A percentile compares a stretch with the other conserved stretches of the same genome.
These are phyloP conservation scores for Spermophilus dauricus DNA, from an alignment of 2,113 vertebrate genomes.

Conservation along the genomic window DNA sequence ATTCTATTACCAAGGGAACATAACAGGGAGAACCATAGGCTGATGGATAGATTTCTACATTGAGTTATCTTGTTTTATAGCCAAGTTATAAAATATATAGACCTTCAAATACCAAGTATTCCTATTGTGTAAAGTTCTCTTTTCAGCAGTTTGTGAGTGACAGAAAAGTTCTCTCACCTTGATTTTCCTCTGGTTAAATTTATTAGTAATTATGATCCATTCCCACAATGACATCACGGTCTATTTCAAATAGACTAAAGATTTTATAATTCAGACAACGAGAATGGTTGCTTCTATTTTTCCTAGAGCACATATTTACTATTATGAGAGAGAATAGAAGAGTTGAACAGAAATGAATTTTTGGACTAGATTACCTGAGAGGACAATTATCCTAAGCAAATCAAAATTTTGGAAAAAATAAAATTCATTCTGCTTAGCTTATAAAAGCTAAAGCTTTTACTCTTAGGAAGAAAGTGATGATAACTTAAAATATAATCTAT, in stretches of 20 bases:
- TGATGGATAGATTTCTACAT: neutral
- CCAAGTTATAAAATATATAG: neutral
- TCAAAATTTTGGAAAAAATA: conserved; percentile 28
- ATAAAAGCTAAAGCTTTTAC: neutral
- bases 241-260: conserved; percentile 1
- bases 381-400: neutral
- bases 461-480: neutral
- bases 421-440: neutral
- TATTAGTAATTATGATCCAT: neutral
- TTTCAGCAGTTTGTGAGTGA: neutral
- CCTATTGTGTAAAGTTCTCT: neutral
- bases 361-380: neutral
- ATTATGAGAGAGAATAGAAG: neutral
- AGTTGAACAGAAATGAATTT: neutral
- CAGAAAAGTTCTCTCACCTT: neutral
- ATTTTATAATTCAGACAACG: neutral
- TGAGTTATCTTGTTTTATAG: neutral
- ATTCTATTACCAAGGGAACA: neutral
- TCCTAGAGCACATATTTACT: neutral
- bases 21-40: neutral
- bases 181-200: neutral
- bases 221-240: neutral
- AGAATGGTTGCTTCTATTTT: neutral
- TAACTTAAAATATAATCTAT: neutral
- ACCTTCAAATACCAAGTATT: neutral